Conservation (phyloP, 2,888 invertebrate genomes). For the Catocala sponsa region DNA sequence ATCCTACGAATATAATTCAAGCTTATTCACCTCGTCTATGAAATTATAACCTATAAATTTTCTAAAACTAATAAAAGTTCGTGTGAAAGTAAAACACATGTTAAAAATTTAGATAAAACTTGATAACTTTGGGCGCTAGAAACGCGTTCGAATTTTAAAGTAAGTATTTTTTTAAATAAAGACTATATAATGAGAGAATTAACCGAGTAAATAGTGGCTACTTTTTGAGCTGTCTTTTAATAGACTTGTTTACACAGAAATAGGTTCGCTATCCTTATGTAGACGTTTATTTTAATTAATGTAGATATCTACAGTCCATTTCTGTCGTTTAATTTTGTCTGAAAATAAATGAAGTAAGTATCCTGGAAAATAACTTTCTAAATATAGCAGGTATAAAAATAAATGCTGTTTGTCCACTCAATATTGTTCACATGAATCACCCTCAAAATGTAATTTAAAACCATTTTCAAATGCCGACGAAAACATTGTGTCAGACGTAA, state of each 20-base stretch:
- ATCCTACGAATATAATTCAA: not conserved
- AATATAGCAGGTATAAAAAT: conserved; percentile 13
- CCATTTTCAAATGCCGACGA: conserved; percentile 65
- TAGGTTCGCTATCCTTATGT: conserved; percentile 29
- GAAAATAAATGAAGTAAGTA: not conserved
- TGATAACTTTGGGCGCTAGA: conserved; percentile 19
- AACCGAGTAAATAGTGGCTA: conserved; percentile 39
- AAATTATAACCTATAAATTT: too few species aligned
- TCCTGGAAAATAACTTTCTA: conserved; percentile 1
- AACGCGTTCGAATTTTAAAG: conserved; percentile 30
- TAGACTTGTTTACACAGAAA: conserved; percentile 41
- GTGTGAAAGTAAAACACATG: conserved; percentile 16
- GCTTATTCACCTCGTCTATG: not conserved
- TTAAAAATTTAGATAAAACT: conserved; percentile 22
- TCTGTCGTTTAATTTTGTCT: conserved; percentile 3
- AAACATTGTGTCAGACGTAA: conserved; percentile 71
- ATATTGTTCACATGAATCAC: conserved; percentile 59
- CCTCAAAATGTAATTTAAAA: conserved; percentile 72
- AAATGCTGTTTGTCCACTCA: conserved; percentile 35
- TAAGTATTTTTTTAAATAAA: conserved; percentile 30
- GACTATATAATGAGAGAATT: conserved; percentile 25
- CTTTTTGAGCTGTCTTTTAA: conserved; percentile 45
- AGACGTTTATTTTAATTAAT: conserved; percentile 41
- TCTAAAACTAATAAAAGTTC: too few species aligned
- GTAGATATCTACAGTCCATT: conserved; percentile 13